Evolutionary conservation across 2,888 invertebrate species (phyloP), one percentile per base, ranked within the genome.

Genomic region (Napeogenes inachia): DNA sequence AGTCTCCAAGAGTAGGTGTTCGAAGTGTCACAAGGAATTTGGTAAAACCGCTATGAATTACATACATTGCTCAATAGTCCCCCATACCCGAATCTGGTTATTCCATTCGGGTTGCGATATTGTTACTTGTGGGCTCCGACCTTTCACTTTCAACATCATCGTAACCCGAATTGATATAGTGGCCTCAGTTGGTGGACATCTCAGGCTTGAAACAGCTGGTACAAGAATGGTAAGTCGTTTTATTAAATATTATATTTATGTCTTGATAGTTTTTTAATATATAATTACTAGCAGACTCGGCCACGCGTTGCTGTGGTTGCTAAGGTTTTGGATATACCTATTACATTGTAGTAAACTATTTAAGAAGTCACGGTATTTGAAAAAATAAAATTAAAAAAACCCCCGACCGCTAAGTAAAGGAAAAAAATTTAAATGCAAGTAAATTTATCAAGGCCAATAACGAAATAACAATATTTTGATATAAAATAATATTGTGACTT

Each of bases 91-190:
- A 33, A 33, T 46, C 6, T 8, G 38, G 54, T 45, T 42, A 38
- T 61, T 56, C 58, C 57, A 21, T 60, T 62, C 61, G 59, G 64
- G 73, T 85, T 85, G 80, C 84, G 80, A 75, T 83, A 83, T 75
- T 73, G 30, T 38, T 75, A 75, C 76, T 77, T 75, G 79, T 79
- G 70, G 69, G 75, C 72, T 75, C 71, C 77, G 75, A 69, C 81
- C 85, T 83, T 85, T 85, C 84, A 84, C 85, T 81, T 85, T 81
- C 73, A 71, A 76, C 75, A 77, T 77, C 74, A 70, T 76, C 70
- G 70, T 75, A 75, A 72, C 77, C 77, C 68, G 74, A 76, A 70
- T 69, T 70, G 64, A 72, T 13, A 38, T 62, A 59, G 45, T 59
- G 60, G 61, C 62, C 65, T 64, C 75, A 76, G 76, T 77, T 66